Conservation (phyloP, 2,888 invertebrate species). For the Acrocera orbiculus region DNA sequence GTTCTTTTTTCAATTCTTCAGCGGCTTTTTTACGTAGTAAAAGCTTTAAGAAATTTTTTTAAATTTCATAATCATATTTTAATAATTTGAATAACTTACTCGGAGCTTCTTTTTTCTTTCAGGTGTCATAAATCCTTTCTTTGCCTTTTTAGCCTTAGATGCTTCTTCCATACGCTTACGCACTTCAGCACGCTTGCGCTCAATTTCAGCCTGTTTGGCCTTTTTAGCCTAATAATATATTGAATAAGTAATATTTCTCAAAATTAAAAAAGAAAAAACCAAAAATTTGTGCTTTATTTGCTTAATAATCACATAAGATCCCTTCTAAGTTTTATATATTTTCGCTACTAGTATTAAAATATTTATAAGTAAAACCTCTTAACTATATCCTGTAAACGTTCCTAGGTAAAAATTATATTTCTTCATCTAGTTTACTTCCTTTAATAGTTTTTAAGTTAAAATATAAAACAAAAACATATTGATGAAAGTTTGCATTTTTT, state of each 20-base stretch:
- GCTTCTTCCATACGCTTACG: conserved; percentile 97
- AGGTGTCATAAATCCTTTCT: conserved; percentile 99
- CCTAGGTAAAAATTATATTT: too few relatives aligned
- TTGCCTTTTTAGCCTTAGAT: conserved; percentile 95
- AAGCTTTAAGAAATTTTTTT: conserved; percentile 42
- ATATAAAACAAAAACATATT: too few relatives aligned
- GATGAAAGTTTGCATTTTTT: too few relatives aligned
- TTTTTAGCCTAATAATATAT: conserved; percentile 62
- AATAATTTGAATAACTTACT: conserved; percentile 41
- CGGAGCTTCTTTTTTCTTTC: conserved; percentile 99
- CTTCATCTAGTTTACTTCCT: too few relatives aligned
- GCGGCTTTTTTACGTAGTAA: conserved; percentile 99
- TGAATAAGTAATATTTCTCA: neutral
- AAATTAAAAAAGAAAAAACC: too few relatives aligned
- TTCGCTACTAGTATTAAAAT: too few relatives aligned
- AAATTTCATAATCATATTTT: neutral
- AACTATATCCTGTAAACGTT: too few relatives aligned
- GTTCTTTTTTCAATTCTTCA: conserved; percentile 98
- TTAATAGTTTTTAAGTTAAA: too few relatives aligned
- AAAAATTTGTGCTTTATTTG: too few relatives aligned
- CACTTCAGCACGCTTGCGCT: conserved; percentile 97
- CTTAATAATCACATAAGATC: too few relatives aligned
- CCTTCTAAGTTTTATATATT: neutral
- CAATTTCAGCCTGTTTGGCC: conserved; percentile 95
- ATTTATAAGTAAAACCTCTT: too few relatives aligned